Percentiles rank a stretch among this genome's conserved stretches.
Conservation (phyloP, 2,113 vertebrate genomes). For the Ctenodactylus gundi region DNA sequence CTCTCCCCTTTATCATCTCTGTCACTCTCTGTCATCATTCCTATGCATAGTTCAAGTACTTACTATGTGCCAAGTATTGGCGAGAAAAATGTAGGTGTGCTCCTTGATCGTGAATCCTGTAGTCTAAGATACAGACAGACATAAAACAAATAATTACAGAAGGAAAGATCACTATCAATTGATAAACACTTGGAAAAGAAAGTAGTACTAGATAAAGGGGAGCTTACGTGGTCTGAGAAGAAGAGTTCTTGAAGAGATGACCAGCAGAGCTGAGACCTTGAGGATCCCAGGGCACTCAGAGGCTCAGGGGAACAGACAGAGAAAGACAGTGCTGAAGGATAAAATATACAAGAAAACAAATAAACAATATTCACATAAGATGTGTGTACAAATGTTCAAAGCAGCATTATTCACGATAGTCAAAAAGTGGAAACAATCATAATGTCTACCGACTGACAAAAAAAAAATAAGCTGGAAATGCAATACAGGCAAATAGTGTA, state of each 20-base stretch:
- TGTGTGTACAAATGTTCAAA: background rate
- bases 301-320: background rate
- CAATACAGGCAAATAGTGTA: background rate
- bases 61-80: background rate
- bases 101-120: background rate
- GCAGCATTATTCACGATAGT: background rate
- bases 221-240: background rate
- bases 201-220: background rate
- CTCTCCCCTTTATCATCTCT: background rate
- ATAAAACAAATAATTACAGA: background rate
- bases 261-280: background rate
- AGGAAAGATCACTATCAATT: background rate
- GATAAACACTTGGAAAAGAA: slow-evolving; percentile 22
- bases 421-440: slow-evolving; percentile 5
- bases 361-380: background rate
- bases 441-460: background rate
- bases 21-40: too few species aligned
- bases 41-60: background rate
- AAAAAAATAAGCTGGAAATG: background rate
- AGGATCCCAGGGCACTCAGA: background rate
- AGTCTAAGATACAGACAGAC: background rate
- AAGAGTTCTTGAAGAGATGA: background rate
- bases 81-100: background rate
- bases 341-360: slow-evolving; percentile 2
- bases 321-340: background rate